These are phyloP conservation scores for Nemotelus nigrinus DNA, from an alignment of 2,888 invertebrate genomes.

Conservation along the genomic window DNA sequence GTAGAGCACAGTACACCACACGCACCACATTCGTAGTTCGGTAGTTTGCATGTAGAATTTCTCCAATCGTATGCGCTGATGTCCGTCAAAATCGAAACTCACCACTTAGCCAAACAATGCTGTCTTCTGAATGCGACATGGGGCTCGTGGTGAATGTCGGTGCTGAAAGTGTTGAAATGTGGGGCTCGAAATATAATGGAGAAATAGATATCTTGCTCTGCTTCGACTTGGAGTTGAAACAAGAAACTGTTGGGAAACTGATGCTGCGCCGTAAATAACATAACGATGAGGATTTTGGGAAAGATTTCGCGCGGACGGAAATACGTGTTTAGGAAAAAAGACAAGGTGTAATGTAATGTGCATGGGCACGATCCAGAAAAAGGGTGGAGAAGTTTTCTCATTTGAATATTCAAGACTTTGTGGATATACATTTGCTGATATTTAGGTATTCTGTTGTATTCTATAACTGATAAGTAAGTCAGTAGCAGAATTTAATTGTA, in stretches of 20 bases:
- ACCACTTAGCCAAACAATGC: background rate
- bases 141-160: background rate
- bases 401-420: background rate
- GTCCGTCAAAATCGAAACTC: background rate
- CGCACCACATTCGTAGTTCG: background rate
- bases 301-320: background rate
- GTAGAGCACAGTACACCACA: background rate
- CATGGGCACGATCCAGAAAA: constrained; percentile 5
- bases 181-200: constrained; percentile 22
- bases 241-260: constrained; percentile 1
- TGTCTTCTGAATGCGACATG: background rate
- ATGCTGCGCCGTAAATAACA: constrained; percentile 38
- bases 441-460: no score
- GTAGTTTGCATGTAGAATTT: constrained; percentile 11
- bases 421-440: no score
- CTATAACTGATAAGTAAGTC: no score
- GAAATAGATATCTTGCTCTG: constrained; percentile 1
- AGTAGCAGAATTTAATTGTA: no score
- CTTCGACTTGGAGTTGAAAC: background rate
- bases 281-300: background rate
- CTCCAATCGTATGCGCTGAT: constrained; percentile 26
- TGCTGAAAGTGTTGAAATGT: constrained; percentile 15
- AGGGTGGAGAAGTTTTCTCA: constrained; percentile 11
- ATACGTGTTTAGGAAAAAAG: background rate
- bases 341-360: constrained; percentile 38